Conservation (phyloP, 2,113 vertebrate genomes). For the Noturus placidus region DNA sequence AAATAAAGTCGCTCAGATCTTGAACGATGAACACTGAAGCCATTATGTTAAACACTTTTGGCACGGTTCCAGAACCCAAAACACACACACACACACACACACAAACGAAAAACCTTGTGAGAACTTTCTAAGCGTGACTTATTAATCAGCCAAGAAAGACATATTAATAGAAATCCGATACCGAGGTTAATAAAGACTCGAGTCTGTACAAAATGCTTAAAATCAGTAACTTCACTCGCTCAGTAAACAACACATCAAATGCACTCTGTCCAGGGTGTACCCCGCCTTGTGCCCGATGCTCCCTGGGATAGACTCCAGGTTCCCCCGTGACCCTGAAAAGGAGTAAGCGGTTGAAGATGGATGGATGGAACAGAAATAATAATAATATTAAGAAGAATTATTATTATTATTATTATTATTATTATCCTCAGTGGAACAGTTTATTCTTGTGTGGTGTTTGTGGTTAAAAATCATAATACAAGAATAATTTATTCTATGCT, state of each 20-base stretch:
- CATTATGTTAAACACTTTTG: background rate
- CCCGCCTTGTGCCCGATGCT: too few species aligned
- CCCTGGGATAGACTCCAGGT: too few species aligned
- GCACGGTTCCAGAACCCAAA: background rate
- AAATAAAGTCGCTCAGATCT: background rate
- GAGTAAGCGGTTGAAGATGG: too few species aligned
- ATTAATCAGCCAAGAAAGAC: background rate
- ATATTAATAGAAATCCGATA: background rate
- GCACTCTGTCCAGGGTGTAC: too few species aligned
- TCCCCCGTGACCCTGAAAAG: too few species aligned
- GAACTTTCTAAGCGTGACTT: background rate
- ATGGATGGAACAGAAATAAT: background rate
- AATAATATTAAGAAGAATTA: background rate
- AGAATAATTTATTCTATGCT: conserved; percentile 12
- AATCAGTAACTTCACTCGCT: background rate
- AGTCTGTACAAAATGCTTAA: conserved; percentile 3
- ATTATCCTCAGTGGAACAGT: background rate
- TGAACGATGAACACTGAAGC: background rate
- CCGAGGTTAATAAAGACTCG: background rate
- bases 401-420: background rate
- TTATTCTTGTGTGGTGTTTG: background rate
- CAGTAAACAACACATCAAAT: background rate
- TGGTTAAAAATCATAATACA: background rate
- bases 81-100: background rate
- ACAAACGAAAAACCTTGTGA: background rate